Evolutionary conservation across 2,113 vertebrate species (phyloP).

Genomic region (Cyrtonyx montezumae): DNA sequence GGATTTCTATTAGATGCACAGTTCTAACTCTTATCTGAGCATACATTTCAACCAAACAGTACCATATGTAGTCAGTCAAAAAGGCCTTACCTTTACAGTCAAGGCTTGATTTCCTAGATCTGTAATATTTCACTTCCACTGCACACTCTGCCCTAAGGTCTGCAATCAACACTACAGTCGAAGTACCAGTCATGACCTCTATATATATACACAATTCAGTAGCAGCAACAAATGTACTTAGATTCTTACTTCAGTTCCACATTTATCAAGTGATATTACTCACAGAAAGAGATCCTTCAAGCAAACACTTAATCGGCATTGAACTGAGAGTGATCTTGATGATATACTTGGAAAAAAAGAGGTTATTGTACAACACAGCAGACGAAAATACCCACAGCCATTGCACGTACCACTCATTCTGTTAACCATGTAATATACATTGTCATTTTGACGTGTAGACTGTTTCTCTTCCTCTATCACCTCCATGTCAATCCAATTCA

Average conservation of each 20-base stretch:
- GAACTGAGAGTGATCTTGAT: constrained; percentile 72
- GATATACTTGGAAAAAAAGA: constrained; percentile 59
- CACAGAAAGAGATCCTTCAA: constrained; percentile 65
- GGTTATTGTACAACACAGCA: constrained; percentile 66
- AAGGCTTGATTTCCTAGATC: constrained; percentile 39
- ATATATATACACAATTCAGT: constrained; percentile 57
- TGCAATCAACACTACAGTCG: constrained; percentile 11
- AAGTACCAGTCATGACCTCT: constrained; percentile 55
- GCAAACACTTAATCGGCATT: constrained; percentile 71
- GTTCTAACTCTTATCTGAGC: not conserved
- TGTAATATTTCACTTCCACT: constrained; percentile 52
- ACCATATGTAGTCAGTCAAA: not conserved
- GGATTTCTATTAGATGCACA: not conserved
- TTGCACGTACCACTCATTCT: constrained; percentile 74
- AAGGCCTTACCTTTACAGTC: constrained; percentile 74
- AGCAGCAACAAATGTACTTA: constrained; percentile 30
- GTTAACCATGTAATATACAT: constrained; percentile 78
- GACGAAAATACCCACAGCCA: constrained; percentile 68
- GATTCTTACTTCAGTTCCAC: constrained; percentile 60
- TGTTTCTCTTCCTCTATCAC: constrained; percentile 81
- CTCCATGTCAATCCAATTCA: constrained; percentile 80
- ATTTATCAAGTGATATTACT: constrained; percentile 58
- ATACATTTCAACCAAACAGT: not conserved
- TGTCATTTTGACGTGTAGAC: constrained; percentile 84
- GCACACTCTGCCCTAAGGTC: constrained; percentile 52